A percentile compares a stretch with the other conserved stretches of the same genome.
Evolutionary conservation across 2,113 vertebrate species (phyloP).

Genomic region (Xenus cinereus): DNA sequence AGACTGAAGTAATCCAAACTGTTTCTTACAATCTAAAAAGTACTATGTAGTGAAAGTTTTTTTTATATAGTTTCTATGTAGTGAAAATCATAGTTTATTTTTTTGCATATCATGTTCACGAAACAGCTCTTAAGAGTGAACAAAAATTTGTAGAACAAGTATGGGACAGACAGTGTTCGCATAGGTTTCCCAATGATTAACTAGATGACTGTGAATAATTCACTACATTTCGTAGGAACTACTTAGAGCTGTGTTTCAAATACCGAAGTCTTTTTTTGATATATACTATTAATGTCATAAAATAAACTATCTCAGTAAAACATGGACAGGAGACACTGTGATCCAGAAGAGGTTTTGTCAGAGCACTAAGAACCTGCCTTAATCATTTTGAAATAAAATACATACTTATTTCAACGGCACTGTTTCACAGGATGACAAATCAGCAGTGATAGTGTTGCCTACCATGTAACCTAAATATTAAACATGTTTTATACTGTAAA

Average conservation of each 20-base stretch:
- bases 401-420: neutral
- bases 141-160: neutral
- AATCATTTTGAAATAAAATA: neutral
- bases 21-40: conserved; percentile 32
- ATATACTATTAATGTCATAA: neutral
- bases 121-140: neutral
- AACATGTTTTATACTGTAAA: neutral
- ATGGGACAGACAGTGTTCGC: neutral
- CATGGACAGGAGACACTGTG: neutral
- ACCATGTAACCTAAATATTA: neutral
- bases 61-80: neutral
- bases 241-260: neutral
- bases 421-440: neutral
- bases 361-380: neutral
- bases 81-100: neutral
- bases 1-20: neutral
- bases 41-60: neutral
- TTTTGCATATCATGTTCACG: neutral
- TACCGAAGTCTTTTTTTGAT: neutral
- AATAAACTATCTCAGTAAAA: neutral
- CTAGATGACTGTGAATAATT: neutral
- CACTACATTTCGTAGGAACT: neutral
- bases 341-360: neutral
- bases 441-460: neutral
- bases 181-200: neutral